phyloP scores from a whole-genome alignment of 2,888 invertebrate genomes.

The Dioctria linearis region DNA sequence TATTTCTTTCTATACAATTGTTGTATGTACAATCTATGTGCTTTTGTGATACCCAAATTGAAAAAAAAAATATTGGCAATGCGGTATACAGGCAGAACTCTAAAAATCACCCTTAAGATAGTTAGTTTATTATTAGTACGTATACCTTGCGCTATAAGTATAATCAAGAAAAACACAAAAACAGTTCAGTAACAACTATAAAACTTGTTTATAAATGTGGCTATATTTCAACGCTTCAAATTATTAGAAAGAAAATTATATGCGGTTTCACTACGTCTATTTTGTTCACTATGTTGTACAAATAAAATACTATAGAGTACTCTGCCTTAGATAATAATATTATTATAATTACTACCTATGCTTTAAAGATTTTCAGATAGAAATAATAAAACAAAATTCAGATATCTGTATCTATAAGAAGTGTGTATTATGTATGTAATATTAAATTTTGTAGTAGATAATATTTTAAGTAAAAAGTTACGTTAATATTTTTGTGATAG shows the following conservation, averaged over 20 bases:
- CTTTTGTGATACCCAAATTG: constrained; percentile 26
- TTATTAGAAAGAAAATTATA: constrained; percentile 13
- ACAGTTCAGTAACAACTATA: not conserved
- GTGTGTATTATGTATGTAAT: no score
- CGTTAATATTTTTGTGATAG: no score
- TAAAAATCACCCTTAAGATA: constrained; percentile 19
- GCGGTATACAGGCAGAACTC: constrained; percentile 27
- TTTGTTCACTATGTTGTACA: constrained; percentile 10
- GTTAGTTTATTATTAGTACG: constrained; percentile 17
- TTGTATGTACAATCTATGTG: constrained; percentile 16
- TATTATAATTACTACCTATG: not conserved
- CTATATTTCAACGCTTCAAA: constrained; percentile 23
- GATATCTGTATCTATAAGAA: no score
- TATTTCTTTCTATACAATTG: constrained; percentile 23
- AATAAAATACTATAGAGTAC: not conserved
- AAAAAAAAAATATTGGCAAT: constrained; percentile 14
- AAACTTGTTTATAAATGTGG: constrained; percentile 26
- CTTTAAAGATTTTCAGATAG: constrained; percentile 2
- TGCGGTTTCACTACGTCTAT: constrained; percentile 21
- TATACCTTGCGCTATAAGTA: constrained; percentile 2
- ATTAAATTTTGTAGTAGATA: no score
- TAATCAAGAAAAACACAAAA: constrained; percentile 26
- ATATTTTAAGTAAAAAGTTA: no score
- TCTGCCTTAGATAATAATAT: constrained; percentile 24
- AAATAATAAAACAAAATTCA: not conserved